phyloP scores from a whole-genome alignment of 2,113 vertebrate genomes.

The Cavia porcellus region DNA sequence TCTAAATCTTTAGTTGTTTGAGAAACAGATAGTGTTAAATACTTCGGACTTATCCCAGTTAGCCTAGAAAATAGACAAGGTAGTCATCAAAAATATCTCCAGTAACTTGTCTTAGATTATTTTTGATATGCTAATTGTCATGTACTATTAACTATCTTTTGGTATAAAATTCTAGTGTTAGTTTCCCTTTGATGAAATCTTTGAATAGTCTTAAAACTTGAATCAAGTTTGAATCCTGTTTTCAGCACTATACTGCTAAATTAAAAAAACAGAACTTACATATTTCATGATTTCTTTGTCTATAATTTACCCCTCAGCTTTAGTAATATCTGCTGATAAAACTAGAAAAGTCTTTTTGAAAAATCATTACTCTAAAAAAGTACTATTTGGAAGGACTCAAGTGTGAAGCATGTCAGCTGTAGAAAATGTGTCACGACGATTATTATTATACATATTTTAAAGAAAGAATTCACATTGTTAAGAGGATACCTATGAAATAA shows the following conservation, averaged over 20 bases:
- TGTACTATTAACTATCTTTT: background rate
- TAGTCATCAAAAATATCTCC: background rate
- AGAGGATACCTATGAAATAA: background rate
- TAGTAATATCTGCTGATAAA: background rate
- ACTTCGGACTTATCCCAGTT: background rate
- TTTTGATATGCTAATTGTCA: background rate
- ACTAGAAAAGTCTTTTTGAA: background rate
- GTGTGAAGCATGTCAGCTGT: background rate
- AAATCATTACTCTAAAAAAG: background rate
- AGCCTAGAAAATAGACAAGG: background rate
- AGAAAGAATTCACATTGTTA: background rate
- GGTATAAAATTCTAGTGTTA: constrained; percentile 12
- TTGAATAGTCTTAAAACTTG: background rate
- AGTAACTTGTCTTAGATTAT: background rate
- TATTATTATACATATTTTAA: background rate
- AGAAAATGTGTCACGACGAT: background rate
- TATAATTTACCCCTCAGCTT: background rate
- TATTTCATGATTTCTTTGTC: background rate
- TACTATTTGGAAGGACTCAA: background rate
- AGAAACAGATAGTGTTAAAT: background rate
- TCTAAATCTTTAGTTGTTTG: background rate
- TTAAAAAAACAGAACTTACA: background rate
- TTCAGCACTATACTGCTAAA: background rate
- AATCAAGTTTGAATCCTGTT: background rate
- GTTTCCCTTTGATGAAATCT: constrained; percentile 9